These are phyloP conservation scores for Hippocampus zosterae DNA, from an alignment of 2,113 vertebrate species.

Conservation along the genomic window DNA sequence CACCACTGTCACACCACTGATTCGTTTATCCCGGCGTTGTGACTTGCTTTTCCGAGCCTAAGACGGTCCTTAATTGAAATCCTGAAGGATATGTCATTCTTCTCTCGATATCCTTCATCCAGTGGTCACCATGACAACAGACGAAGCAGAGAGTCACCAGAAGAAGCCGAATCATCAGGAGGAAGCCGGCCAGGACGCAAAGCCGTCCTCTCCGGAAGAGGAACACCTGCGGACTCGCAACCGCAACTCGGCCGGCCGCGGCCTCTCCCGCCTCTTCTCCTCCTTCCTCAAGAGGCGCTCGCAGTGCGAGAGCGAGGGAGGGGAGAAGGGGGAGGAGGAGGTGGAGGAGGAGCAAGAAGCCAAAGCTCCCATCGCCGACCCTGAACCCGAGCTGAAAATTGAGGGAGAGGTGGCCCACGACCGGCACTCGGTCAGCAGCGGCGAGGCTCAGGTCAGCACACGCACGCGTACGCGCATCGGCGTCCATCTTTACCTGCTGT, in stretches of 20 bases:
- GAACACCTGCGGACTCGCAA: slow-evolving; percentile 75
- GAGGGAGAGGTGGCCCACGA: slow-evolving; percentile 85
- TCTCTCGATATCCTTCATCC: neutral
- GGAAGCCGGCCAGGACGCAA: slow-evolving; percentile 49
- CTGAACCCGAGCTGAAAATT: slow-evolving; percentile 86
- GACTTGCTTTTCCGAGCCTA: too few relatives aligned
- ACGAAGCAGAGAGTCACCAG: slow-evolving; percentile 78
- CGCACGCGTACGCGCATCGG: neutral
- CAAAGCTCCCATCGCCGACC: slow-evolving; percentile 95
- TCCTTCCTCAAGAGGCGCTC: slow-evolving; percentile 90
- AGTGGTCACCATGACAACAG: slow-evolving; percentile 93
- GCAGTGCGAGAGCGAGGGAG: slow-evolving; percentile 80
- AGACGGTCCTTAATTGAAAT: too few relatives aligned
- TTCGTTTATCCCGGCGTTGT: too few relatives aligned
- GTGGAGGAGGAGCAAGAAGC: slow-evolving; percentile 58
- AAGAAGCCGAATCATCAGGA: slow-evolving; percentile 69
- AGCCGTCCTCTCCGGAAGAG: slow-evolving; percentile 61
- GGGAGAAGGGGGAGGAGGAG: slow-evolving; percentile 51
- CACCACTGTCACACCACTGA: too few relatives aligned
- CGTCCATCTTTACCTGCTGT: neutral
- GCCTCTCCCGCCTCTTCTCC: slow-evolving; percentile 89
- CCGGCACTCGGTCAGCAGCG: slow-evolving; percentile 90
- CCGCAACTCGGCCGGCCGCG: slow-evolving; percentile 74
- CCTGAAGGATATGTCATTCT: too few relatives aligned
- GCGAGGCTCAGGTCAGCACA: slow-evolving; percentile 85